Base-by-base conservation (phyloP, 1,140 invertebrate species). In the Caerostris darwini region DNA sequence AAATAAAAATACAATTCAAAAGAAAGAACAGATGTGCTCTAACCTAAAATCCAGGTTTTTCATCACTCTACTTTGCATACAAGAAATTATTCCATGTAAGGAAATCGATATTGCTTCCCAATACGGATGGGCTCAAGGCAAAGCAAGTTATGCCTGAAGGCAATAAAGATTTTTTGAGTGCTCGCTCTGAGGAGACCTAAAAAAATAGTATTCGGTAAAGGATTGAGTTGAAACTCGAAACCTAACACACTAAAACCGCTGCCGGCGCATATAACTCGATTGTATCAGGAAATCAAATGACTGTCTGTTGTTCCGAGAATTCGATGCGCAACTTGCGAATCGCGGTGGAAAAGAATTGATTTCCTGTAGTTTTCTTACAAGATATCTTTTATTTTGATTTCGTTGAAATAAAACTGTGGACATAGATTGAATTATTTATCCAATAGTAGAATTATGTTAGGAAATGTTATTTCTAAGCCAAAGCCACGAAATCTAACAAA, bases 181-280 rank as follows among this genome's bases (percentile, higher is more conserved):
- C 8, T 4, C 34, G 61, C 12, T 50, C 71, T 50, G 19, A 34
- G 53, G 71, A 77, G 53, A 77, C 71, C 50, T 19, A 34, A 34
- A 77, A 77, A 50, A 34, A 34, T 50, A 77, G 34, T 34, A 77
- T 77, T 77, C 4, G 71, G 53, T 77, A 77, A 12, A 10, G 34
- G 34, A 67, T n/a, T 6, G 17, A 67, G 71, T 34, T 77, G 71
- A 5, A 77, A 77, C 71, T 77, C 71, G 71, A 77, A 77, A 77
- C 71, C 50, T 50, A 77, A 50, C 71, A 77, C 50, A 4, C 71
- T 10, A 53, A 34, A 34, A 77, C 71, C 71, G 71, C 71, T 77
- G 71, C 53, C 71, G 71, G 71, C 71, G 50, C 71, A 34, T 77
- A 77, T 77, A 50, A 77, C 71, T 77, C 71, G 71, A 77, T 77